phyloP scores from a whole-genome alignment of 2,888 invertebrate genomes.

The Magallana nippona region DNA sequence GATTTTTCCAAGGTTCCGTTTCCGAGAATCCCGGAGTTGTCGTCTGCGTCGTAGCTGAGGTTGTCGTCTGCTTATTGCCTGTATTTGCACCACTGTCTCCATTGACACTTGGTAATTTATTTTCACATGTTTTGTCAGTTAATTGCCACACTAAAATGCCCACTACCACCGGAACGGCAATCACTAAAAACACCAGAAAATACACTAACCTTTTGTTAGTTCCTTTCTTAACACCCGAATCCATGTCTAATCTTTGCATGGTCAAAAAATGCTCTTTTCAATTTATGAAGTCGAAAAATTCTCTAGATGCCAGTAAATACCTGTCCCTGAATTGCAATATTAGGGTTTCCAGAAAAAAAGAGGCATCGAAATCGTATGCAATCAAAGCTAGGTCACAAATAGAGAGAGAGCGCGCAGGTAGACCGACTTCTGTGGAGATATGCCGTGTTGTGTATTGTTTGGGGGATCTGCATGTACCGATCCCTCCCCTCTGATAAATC shows the following conservation, averaged over 20 bases:
- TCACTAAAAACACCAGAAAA: slow-evolving; percentile 59
- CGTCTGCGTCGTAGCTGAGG: slow-evolving; percentile 32
- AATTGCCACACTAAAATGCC: slow-evolving; percentile 70
- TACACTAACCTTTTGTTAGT: slow-evolving; percentile 55
- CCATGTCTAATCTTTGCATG: slow-evolving; percentile 15
- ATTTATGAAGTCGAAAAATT: too few species aligned
- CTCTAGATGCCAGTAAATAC: not conserved
- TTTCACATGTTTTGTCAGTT: slow-evolving; percentile 54
- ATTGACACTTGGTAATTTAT: slow-evolving; percentile 24
- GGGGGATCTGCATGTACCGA: not conserved
- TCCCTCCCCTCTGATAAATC: too few species aligned
- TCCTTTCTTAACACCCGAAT: not conserved
- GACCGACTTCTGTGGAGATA: not conserved
- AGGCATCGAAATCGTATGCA: not conserved
- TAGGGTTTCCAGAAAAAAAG: not conserved
- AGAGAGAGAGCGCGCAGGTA: not conserved
- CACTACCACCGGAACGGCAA: slow-evolving; percentile 64
- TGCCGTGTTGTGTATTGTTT: not conserved
- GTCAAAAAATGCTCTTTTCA: not conserved
- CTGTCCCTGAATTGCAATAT: not conserved
- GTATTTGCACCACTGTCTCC: slow-evolving; percentile 17
- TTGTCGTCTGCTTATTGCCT: slow-evolving; percentile 19
- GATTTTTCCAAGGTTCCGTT: slow-evolving; percentile 75
- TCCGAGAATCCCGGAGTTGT: slow-evolving; percentile 44
- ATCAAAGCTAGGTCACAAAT: not conserved